Evolutionary conservation across 2,113 vertebrate genomes (phyloP).

Genomic region (Crotalus tigris): DNA sequence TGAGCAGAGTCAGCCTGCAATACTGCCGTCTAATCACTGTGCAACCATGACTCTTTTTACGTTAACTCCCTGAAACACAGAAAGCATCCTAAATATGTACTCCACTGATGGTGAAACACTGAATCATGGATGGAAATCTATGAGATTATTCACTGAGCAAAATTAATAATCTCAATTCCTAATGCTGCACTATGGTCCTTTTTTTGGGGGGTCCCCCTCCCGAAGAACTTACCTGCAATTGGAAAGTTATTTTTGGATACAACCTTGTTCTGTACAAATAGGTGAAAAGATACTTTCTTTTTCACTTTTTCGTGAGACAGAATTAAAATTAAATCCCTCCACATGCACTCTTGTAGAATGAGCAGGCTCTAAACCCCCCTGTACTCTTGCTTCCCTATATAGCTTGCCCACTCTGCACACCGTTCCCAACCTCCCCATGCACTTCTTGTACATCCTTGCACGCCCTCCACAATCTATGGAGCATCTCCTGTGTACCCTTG

Average conservation of each 20-base stretch:
- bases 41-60: neutral
- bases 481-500: no score
- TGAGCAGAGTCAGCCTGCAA: neutral
- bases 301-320: neutral
- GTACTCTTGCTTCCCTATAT: neutral
- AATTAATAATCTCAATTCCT: neutral
- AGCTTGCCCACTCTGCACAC: neutral
- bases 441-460: no score
- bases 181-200: neutral
- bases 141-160: neutral
- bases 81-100: neutral
- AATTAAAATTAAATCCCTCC: neutral
- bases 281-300: neutral
- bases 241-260: neutral
- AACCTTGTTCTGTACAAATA: neutral
- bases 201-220: neutral
- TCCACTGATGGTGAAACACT: neutral
- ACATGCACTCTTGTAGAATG: neutral
- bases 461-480: no score
- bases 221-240: neutral
- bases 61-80: neutral
- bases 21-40: neutral
- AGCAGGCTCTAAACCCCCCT: neutral
- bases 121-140: neutral
- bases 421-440: no score